Evolutionary conservation across 2,888 invertebrate species (phyloP), one percentile per base, ranked within the genome.

Genomic region (Agrochola lychnidis): DNA sequence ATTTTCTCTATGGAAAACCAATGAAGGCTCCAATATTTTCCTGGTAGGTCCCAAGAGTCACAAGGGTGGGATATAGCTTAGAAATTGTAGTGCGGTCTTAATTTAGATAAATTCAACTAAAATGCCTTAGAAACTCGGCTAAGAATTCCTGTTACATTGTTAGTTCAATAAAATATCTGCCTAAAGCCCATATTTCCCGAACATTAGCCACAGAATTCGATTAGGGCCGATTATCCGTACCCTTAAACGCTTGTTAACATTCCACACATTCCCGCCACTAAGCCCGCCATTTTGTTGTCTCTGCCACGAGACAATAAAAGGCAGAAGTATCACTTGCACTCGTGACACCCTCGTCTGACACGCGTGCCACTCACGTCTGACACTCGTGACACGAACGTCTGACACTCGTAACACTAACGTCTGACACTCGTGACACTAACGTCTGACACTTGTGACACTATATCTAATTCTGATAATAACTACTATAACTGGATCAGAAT

Each of bases 211-310:
- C 85, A 85, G 72, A 81, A 83, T 83, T 83, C 85, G 82, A 83
- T 81, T 83, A 83, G 77, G 71, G 42, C 73, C 83, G 77, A 83
- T 83, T 82, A 85, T 66, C 69, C 68, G 62, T 59, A 70, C 73
- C 85, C 82, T 81, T 85, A 83, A 85, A 78, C 56, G 81, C 78
- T 77, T 78, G 85, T 81, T 79, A 82, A 85, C 86, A 85, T 86
- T 87, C 78, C 76, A 73, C 79, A 76, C 76, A 66, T 80, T 75
- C 73, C 69, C 75, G 73, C 79, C 76, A 78, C 62, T 81, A 81
- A 77, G 73, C 70, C 64, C 69, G 69, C 77, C 64, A 85, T 83
- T 83, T 83, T 77, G 85, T 77, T 64, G 30, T 36, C 9, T 53
- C n/a, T 62, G 12, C 12, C 53, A 66, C 30, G 14, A 25, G 19